Conservation (phyloP, 2,113 vertebrate species). For the Chaenogobius annularis region DNA sequence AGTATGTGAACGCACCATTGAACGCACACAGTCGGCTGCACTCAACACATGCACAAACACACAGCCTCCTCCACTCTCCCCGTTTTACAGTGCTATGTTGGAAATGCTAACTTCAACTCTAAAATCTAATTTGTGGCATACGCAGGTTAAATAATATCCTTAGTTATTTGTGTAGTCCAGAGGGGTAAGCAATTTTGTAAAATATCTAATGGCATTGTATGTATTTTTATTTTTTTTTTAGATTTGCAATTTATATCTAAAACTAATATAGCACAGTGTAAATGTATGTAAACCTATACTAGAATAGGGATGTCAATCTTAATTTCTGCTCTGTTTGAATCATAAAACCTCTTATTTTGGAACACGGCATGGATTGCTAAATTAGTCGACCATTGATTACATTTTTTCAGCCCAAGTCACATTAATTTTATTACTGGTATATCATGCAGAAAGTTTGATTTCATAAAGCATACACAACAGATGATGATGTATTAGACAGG, state of each 20-base stretch:
- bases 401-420: neutral
- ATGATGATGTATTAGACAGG: too few relatives aligned
- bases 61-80: conserved; percentile 23
- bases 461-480: too few relatives aligned
- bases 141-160: neutral
- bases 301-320: too few relatives aligned
- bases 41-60: conserved; percentile 53
- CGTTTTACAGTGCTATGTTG: neutral
- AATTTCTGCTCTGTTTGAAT: too few relatives aligned
- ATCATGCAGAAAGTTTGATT: neutral
- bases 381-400: too few relatives aligned
- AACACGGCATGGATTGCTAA: too few relatives aligned
- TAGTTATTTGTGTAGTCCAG: neutral
- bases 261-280: too few relatives aligned
- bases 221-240: too few relatives aligned
- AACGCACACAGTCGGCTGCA: conserved; percentile 63
- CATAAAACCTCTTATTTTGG: too few relatives aligned
- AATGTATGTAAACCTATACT: too few relatives aligned
- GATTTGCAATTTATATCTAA: neutral
- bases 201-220: neutral
- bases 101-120: conserved; percentile 5
- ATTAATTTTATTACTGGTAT: too few relatives aligned
- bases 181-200: neutral
- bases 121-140: neutral
- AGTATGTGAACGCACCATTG: conserved; percentile 64